Percentiles rank a stretch among this genome's conserved stretches.
phyloP scores from a whole-genome alignment of 1,140 invertebrate genomes.

The Gonioctena quinquepunctata region DNA sequence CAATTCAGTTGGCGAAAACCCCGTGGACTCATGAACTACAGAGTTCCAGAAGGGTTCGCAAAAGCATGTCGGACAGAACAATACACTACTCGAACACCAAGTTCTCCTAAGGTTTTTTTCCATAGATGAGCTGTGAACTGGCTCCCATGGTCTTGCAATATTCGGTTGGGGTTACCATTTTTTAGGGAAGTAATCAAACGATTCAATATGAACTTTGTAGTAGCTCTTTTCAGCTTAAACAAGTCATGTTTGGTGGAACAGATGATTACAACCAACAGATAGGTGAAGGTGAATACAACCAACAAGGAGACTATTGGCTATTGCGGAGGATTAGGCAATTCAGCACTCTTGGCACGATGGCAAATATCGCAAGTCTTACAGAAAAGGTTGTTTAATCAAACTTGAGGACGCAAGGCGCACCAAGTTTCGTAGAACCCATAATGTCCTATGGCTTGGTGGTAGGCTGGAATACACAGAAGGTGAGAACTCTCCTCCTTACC shows the following conservation, averaged over 20 bases:
- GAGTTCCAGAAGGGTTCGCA: not conserved
- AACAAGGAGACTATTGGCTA: not conserved
- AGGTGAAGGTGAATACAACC: not conserved
- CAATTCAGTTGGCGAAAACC: constrained; percentile 20
- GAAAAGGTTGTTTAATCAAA: not conserved
- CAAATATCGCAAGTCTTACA: not conserved
- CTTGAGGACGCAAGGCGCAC: not conserved
- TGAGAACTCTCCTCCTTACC: not conserved
- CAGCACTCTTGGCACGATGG: not conserved
- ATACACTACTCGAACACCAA: not conserved
- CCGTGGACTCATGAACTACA: constrained; percentile 1
- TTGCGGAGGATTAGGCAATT: not conserved
- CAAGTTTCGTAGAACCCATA: not conserved
- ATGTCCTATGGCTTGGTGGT: not conserved
- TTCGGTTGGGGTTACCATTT: not conserved
- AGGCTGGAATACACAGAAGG: not conserved
- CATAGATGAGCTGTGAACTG: not conserved
- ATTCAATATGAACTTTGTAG: not conserved
- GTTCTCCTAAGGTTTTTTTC: not conserved
- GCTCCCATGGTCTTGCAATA: not conserved
- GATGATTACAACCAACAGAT: not conserved
- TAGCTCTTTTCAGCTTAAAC: not conserved
- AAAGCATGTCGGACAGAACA: not conserved
- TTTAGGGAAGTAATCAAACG: not conserved
- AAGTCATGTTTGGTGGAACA: not conserved